Evolutionary conservation across 2,888 invertebrate genomes (phyloP).

Genomic region (Synanthedon myopaeformis): DNA sequence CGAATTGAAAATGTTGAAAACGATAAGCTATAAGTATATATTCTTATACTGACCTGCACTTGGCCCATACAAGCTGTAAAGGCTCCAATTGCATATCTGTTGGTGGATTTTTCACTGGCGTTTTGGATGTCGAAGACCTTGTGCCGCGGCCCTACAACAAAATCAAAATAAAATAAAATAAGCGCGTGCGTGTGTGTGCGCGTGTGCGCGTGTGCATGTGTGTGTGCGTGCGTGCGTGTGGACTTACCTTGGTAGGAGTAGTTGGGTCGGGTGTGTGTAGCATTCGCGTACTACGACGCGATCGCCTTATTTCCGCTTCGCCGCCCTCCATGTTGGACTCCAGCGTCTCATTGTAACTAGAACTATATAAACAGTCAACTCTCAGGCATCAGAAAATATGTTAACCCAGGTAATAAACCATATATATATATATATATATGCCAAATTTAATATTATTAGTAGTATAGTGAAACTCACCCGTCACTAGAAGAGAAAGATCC

Average conservation of each 20-base stretch:
- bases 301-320: slow-evolving; percentile 22
- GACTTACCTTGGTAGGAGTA: slow-evolving; percentile 37
- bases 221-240: not conserved
- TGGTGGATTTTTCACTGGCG: slow-evolving; percentile 38
- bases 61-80: slow-evolving; percentile 95
- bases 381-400: no score
- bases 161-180: no score
- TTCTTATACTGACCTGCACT: slow-evolving; percentile 72
- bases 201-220: no score
- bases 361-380: slow-evolving; percentile 23
- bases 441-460: no score
- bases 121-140: slow-evolving; percentile 48
- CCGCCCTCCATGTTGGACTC: slow-evolving; percentile 46
- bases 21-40: no score
- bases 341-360: slow-evolving; percentile 55
- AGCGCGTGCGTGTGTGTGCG: no score
- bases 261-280: slow-evolving; percentile 25
- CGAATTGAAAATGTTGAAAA: no score
- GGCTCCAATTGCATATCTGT: slow-evolving; percentile 73
- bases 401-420: not conserved
- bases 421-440: no score
- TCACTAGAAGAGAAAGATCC: slow-evolving; percentile 37
- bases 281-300: slow-evolving; percentile 16
- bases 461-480: slow-evolving; percentile 22
- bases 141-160: slow-evolving; percentile 48